Evolutionary conservation across 1,140 invertebrate species (phyloP).

Genomic region (Fopius arisanus): DNA sequence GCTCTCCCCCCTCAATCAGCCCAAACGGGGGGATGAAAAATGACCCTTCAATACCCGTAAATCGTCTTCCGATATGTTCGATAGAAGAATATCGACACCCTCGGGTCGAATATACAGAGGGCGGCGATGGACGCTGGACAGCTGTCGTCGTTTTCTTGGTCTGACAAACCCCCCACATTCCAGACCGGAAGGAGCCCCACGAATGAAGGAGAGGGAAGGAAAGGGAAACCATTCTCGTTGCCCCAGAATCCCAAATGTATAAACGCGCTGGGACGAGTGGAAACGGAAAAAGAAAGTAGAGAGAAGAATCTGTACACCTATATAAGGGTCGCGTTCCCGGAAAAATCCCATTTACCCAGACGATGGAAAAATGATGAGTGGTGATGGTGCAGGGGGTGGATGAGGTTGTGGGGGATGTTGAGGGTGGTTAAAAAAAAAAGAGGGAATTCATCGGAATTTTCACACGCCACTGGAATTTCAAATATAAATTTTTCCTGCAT

Average conservation of each 20-base stretch:
- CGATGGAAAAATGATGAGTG: conserved; percentile 4
- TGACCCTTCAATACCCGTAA: neutral
- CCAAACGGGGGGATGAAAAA: neutral
- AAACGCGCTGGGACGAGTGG: neutral
- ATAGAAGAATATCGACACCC: neutral
- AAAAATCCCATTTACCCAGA: conserved; percentile 3
- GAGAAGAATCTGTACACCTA: neutral
- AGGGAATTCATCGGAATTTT: neutral
- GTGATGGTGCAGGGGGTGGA: neutral
- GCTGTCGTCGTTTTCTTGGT: conserved; percentile 34
- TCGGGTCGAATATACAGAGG: neutral
- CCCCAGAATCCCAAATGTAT: conserved; percentile 36
- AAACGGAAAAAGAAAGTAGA: neutral
- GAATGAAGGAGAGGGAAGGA: neutral
- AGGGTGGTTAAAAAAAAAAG: neutral
- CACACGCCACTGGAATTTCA: neutral
- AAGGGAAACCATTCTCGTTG: conserved; percentile 23
- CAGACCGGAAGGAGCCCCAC: neutral
- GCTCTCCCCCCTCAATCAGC: neutral
- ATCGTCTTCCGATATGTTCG: neutral
- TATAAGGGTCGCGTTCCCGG: conserved; percentile 10
- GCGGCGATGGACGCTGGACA: conserved; percentile 32
- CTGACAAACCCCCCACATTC: conserved; percentile 21
- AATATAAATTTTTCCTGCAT: neutral
- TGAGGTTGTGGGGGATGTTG: neutral